These are phyloP conservation scores for Ictalurus furcatus DNA, from an alignment of 2,113 vertebrate genomes.

Conservation along the genomic window DNA sequence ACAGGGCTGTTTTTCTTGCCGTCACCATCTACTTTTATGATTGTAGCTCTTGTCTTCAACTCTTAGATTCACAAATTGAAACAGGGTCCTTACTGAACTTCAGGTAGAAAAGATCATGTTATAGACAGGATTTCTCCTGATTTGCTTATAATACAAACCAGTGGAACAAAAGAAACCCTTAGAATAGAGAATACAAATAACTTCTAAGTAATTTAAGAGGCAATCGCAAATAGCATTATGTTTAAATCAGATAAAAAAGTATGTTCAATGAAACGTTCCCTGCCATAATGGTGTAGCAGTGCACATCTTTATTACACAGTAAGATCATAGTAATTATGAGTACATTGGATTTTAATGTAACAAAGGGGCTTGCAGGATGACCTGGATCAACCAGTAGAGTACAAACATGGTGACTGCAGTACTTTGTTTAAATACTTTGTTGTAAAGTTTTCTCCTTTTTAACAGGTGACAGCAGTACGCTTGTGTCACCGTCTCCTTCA, in stretches of 20 bases:
- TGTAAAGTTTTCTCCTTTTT: constrained; percentile 3
- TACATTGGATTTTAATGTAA: neutral
- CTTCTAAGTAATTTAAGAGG: neutral
- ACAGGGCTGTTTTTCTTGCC: neutral
- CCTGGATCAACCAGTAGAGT: neutral
- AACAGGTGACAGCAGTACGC: constrained; percentile 66
- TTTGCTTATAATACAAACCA: neutral
- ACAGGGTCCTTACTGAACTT: neutral
- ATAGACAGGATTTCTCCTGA: neutral
- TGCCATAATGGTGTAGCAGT: neutral
- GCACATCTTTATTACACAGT: neutral
- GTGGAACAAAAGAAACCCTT: neutral
- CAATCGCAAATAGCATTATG: neutral
- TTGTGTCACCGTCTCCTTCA: constrained; percentile 66
- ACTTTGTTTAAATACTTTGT: neutral
- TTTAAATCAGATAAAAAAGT: neutral
- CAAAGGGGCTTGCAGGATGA: neutral
- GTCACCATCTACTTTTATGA: neutral
- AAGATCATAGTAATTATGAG: neutral
- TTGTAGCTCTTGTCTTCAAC: neutral
- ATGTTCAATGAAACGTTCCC: neutral
- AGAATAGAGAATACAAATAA: neutral
- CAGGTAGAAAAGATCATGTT: neutral
- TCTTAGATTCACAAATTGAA: neutral
- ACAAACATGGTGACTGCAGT: neutral